A percentile compares a stretch with the other conserved stretches of the same genome.
phyloP scores from a whole-genome alignment of 2,797 vertebrate species.

The Salarias fasciatus region DNA sequence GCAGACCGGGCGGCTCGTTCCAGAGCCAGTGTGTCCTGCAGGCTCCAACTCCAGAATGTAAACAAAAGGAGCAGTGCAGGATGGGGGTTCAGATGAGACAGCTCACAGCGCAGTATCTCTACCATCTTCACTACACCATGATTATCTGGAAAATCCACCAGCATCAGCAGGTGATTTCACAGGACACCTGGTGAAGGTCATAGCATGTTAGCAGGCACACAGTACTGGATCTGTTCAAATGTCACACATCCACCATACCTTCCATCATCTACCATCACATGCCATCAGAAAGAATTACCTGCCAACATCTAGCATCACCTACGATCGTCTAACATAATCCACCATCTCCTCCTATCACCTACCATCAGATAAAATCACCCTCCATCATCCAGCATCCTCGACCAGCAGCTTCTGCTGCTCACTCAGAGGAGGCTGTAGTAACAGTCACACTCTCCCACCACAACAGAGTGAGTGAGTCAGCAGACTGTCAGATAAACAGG shows the following conservation, averaged over 20 bases:
- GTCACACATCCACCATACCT: no score
- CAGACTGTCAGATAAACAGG: conserved; percentile 55
- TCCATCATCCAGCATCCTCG: no score
- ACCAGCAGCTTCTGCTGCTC: no score
- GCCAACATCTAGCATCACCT: no score
- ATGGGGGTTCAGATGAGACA: conserved; percentile 2
- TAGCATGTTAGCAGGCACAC: no score
- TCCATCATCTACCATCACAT: no score
- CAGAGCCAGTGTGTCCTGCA: conserved; percentile 20
- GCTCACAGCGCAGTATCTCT: conserved; percentile 1
- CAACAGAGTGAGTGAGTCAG: conserved; percentile 71
- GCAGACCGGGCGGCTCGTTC: conserved; percentile 45
- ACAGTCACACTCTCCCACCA: conserved; percentile 61
- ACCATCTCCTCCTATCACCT: no score
- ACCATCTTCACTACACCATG: conserved; percentile 33
- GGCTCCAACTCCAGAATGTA: conserved; percentile 36
- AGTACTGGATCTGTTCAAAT: no score
- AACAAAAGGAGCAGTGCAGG: conserved; percentile 24
- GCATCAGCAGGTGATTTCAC: conserved; percentile 60
- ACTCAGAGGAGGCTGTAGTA: conserved; percentile 48
- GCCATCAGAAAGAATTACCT: no score
- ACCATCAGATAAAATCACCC: no score
- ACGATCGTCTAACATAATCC: no score
- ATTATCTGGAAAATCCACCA: conserved; percentile 59
- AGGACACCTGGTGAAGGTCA: conserved; percentile 72